Conservation (phyloP, 2,113 vertebrate species). For the Passerina amoena region DNA sequence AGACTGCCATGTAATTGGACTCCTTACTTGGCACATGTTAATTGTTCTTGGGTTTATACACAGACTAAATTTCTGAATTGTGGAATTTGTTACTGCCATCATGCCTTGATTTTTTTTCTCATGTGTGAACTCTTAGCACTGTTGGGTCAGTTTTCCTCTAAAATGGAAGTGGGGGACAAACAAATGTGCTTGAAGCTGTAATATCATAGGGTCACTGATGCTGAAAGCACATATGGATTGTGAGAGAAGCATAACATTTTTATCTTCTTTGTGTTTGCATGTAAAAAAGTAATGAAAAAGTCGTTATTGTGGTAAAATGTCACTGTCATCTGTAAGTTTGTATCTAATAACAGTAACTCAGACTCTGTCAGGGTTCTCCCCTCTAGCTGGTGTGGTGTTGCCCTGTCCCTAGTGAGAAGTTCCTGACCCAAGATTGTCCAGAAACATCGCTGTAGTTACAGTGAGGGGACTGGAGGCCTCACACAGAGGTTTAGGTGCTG, state of each 20-base stretch:
- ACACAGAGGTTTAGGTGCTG: background rate
- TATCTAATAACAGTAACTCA: background rate
- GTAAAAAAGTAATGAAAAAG: background rate
- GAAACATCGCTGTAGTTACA: fast-evolving
- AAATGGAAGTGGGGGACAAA: background rate
- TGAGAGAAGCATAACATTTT: background rate
- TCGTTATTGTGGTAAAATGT: background rate
- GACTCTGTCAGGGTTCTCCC: background rate
- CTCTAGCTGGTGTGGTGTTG: background rate
- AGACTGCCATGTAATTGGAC: background rate
- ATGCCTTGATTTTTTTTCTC: background rate
- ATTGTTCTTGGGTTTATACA: background rate
- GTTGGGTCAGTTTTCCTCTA: background rate
- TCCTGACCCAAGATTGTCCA: background rate
- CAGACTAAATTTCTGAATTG: background rate
- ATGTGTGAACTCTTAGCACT: background rate
- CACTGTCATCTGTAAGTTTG: background rate
- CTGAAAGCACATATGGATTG: background rate
- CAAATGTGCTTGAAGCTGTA: background rate
- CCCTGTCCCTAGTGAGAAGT: no score
- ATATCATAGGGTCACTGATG: background rate
- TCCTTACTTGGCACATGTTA: background rate
- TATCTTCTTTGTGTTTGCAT: background rate
- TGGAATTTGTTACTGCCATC: background rate
- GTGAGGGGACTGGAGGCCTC: fast-evolving